Evolutionary conservation across 2,888 invertebrate species (phyloP), one percentile per base, ranked within the genome.

Genomic region (Exephanes ischioxanthus): DNA sequence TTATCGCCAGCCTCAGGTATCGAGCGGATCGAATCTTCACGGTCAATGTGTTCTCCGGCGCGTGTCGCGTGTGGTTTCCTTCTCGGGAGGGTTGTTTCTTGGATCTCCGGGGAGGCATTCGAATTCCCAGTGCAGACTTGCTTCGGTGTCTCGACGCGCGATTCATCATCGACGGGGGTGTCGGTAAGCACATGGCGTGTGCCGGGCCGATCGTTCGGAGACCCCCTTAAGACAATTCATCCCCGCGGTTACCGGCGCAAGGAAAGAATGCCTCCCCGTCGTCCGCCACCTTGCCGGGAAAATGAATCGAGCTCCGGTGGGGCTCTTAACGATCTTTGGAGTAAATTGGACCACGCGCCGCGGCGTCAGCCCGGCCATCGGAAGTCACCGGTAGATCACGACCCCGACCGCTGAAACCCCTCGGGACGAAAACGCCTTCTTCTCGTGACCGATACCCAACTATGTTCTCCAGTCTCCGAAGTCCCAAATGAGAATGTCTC

Each of bases 121-220:
- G 78, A 37, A 26, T 72, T 6, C 30, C 41, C 37, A 3, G 16
- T 11, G 16, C 14, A 48, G 61, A 11, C 48, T 66, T 9, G 22
- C 14, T 63, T 6, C 6, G 16, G n/a, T 72, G 77, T 48, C 26
- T 30, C 55, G 22, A 33, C 80, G 83, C 51, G 84, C 81, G 79
- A 89, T 89, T 90, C 81, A 91, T 91, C 90, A 89, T 86, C 63
- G 45, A 45, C 53, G 87, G 78, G 88, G 85, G 88, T 87, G 88
- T 82, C 86, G 87, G 87, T 76, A 77, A 87, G 89, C 92, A 92
- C 89, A 91, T 92, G 92, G 90, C 92, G 90, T 87, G 88, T 88
- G 90, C 80, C 87, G 68, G 58, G 84, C 85, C 72, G 70, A 45
- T 45, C 45, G 80, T 70, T 70, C 41, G 53, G 63, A 87, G 85